Base-by-base conservation (phyloP, 2,888 invertebrate genomes). In the Biston stratarius region DNA sequence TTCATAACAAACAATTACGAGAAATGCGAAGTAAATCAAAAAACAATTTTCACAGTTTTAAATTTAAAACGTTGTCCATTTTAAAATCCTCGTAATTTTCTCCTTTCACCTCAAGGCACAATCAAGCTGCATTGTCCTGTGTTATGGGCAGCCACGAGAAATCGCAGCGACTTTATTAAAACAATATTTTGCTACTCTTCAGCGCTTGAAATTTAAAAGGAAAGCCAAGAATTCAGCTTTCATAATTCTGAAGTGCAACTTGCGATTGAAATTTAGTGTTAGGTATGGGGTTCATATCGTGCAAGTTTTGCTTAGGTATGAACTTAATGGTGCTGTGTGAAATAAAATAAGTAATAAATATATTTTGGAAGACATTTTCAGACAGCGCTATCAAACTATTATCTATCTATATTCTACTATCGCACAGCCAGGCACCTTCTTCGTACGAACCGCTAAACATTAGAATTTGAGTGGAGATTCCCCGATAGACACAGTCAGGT, bases 81-180 rank as follows among this genome's bases (percentile, higher is more conserved):
- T 40, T 12, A 40, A 24, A 42, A 12, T 15, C 52, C 40, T 55
- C 55, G 24, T 15, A 55, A 55, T 55, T 24, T 55, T 58, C 57
- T 59, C 58, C 10, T 59, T 47, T 48, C 33, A 47, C 48, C 11
- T 48, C 48, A 48, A 55, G 38, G 14, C 49, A 49, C 47, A 59
- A 59, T 59, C 59, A 59, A 40, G 59, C 15, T 59, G 48, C n/a
- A 59, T 59, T 49, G 40, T 59, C 38, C 15, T 49, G 15, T 10
- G 5, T 34, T 33, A 8, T 61, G 52, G 44, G 15, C 52, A 64
- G 44, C 42, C 40, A 11, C 56, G 52, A 36, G 7, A 56, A 47
- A 56, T 56, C 15, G 53, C 15, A 14, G 42, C 45, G 33, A 15
- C 40, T 56, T 56, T 49, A 56, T 56, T 42, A 62, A 62, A 56